A percentile compares a stretch with the other conserved stretches of the same genome.
These are phyloP conservation scores for Etheostoma perlongum DNA, from an alignment of 2,797 vertebrate genomes.

Conservation along the genomic window DNA sequence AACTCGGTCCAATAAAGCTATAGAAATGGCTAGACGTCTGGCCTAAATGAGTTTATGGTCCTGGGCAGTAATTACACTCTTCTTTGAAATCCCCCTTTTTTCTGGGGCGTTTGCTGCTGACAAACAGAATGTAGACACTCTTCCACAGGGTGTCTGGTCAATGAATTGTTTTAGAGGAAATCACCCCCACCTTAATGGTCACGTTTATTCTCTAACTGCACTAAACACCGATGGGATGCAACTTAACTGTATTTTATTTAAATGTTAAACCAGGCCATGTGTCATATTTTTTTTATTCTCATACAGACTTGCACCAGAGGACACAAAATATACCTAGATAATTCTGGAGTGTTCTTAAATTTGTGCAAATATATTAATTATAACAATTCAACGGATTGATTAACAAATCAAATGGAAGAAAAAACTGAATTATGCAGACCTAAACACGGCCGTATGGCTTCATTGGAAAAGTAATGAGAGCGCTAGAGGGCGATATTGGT, in stretches of 20 bases:
- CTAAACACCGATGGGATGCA: conserved; percentile 66
- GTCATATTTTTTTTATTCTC: not conserved
- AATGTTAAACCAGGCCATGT: not conserved
- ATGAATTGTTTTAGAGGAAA: conserved; percentile 89
- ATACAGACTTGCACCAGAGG: rapidly evolving
- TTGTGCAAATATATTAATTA: not conserved
- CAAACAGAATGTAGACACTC: conserved; percentile 90
- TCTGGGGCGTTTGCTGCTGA: conserved; percentile 90
- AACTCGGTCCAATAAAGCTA: conserved; percentile 95
- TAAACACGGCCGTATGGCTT: not conserved
- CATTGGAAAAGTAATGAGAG: not conserved
- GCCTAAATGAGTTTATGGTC: conserved; percentile 98
- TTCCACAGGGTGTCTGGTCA: conserved; percentile 89
- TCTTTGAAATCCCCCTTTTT: conserved; percentile 92
- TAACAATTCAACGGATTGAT: not conserved
- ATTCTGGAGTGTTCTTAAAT: not conserved
- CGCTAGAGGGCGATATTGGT: conserved; percentile 86
- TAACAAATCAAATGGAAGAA: not conserved
- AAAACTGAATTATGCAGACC: not conserved
- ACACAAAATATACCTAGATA: not conserved
- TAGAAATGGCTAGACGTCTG: conserved; percentile 99
- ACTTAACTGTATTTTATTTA: conserved; percentile 50
- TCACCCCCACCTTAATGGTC: conserved; percentile 82
- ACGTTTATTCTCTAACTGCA: conserved; percentile 83
- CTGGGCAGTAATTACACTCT: conserved; percentile 86